Evolutionary conservation across 2,797 vertebrate species (phyloP), one percentile per base, ranked within the genome.

Genomic region (Champsocephalus gunnari): DNA sequence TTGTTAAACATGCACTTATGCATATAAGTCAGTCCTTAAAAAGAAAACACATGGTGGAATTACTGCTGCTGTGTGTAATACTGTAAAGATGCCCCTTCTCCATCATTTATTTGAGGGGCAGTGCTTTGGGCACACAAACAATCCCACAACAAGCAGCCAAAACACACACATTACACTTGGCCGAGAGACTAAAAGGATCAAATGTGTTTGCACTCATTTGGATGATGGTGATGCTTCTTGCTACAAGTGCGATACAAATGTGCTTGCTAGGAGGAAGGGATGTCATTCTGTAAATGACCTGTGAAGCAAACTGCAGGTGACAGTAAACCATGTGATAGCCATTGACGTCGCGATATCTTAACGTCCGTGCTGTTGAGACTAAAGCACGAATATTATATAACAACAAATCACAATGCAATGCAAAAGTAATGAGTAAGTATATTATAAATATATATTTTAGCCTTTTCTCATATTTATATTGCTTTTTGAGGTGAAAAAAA

Each of bases 161-260:
- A 57, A 49, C 34, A 66, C 71, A 62, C 34, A 53, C 54, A 58
- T 61, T 44, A 58, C 41, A 59, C 43, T 54, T 47, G 58, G 24
- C 21, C 0, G 1, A 63, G 24, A 63, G 7, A 45, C 12, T 24
- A 49, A 51, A 34, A 43, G 67, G 7, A 61, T 66, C 7, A 61
- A 62, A 56, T 50, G n/a, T 44, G 21, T 61, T 57, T 47, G 28
- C 21, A 47, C 21, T 61, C 10, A 28, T 61, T 12, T 50, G 43
- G 5, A 34, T 50, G 47, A 50, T 32, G 38, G 61, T 10, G n/a
- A 19, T 66, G 41, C 3, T 47, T 38, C 19, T 24, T 17, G 21
- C 11, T 56, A 28, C 4, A 21, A 5, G 14, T 34, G 13, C 4
- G 4, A 28, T 28, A 28, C 28, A 3, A 50, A 21, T 19, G 0